Evolutionary conservation across 2,797 vertebrate species (phyloP), one percentile per base, ranked within the genome.

Genomic region (Luscinia megarhynchos): DNA sequence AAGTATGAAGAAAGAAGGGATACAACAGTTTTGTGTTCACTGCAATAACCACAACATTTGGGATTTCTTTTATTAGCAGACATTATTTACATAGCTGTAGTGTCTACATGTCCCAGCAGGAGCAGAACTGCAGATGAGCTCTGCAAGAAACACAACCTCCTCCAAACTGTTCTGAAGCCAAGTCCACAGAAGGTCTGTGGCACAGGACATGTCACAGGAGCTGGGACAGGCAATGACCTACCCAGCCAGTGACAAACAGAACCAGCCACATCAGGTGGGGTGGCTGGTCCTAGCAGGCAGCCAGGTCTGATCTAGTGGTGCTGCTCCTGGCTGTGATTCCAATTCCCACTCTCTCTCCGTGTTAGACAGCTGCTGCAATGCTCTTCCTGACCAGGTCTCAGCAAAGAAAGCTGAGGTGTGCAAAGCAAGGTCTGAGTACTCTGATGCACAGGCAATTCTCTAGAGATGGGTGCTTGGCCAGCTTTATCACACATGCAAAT

Each of bases 41-140:
- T 87, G 36, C 15, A 84, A 58, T 51, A 79, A 83, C 14, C 41
- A 86, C 45, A 89, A 75, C 40, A 76, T 54, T 54, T 70, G 30
- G n/a, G 38, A 61, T n/a, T 84, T 38, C 38, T 89, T 91, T 84
- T 82, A 66, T 92, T 88, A 92, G 40, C 17, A 67, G 62, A 46
- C 45, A 19, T 51, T 77, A 76, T 54, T 59, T 79, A 10, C 41
- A n/a, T 21, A 63, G 22, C 17, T 63, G 32, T 75, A 63, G 43
- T 12, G 19, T 86, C 76, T 89, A 43, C 36, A 26, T 9, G 6
- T 48, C 62, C 50, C 57, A 78, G 19, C 15, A 70, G 1, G 7
- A 89, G 15, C 16, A 75, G 40, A 75, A 34, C 5, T 67, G 36
- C 32, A 88, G 34, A 41, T 40, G 34, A 75, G 38, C 36, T 83